These are phyloP conservation scores for Pheosia tremula DNA, from an alignment of 2,888 invertebrate genomes.

Conservation along the genomic window DNA sequence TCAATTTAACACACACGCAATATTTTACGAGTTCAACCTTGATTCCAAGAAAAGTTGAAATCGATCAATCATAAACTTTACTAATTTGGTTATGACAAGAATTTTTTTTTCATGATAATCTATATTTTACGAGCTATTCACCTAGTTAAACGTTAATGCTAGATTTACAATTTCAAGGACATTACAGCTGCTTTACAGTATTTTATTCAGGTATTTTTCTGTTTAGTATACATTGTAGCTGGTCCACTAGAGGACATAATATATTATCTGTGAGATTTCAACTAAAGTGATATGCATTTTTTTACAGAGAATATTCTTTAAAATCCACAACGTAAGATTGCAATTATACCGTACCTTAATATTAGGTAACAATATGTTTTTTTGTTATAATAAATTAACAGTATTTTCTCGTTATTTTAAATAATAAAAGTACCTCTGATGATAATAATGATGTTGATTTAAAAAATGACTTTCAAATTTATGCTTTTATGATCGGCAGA, in stretches of 20 bases:
- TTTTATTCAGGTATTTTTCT: constrained; percentile 24
- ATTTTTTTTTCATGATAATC: constrained; percentile 22
- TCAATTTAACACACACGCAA: constrained; percentile 21
- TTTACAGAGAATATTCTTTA: too few species aligned
- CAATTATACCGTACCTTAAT: too few species aligned
- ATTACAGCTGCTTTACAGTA: constrained; percentile 17
- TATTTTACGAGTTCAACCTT: constrained; percentile 9
- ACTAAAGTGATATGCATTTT: constrained; percentile 5
- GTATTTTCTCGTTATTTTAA: too few species aligned
- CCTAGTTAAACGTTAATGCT: constrained; percentile 40
- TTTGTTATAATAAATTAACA: too few species aligned
- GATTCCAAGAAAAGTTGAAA: constrained; percentile 22
- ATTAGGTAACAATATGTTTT: too few species aligned
- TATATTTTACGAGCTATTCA: constrained; percentile 31
- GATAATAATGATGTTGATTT: too few species aligned
- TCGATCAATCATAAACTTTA: constrained; percentile 19
- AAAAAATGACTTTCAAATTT: too few species aligned
- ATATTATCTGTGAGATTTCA: too few species aligned
- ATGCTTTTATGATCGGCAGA: constrained; percentile 21
- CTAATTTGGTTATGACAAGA: constrained; percentile 34
- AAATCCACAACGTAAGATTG: too few species aligned
- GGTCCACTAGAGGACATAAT: too few species aligned
- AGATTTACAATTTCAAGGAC: constrained; percentile 29
- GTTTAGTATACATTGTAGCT: neutral
- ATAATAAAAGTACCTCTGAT: too few species aligned